These are phyloP conservation scores for Hemithea aestivaria DNA, from an alignment of 2,888 invertebrate species.

Conservation along the genomic window DNA sequence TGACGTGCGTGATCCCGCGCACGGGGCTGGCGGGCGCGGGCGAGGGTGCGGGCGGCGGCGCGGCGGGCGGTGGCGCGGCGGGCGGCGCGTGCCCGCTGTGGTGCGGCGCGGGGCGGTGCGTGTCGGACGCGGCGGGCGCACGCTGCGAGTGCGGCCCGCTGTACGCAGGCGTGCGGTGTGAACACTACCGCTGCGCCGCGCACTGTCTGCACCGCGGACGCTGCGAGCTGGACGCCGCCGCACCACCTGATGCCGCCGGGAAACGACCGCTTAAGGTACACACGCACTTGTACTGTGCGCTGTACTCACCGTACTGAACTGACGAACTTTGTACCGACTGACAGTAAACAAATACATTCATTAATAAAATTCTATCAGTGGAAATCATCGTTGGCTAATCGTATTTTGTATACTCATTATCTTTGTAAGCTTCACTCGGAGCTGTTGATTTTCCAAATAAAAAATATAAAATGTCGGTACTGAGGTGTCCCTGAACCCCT, in stretches of 20 bases:
- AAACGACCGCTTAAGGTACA: slow-evolving; percentile 72
- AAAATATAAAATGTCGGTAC: too few relatives aligned
- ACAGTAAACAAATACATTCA: too few relatives aligned
- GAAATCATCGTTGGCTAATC: too few relatives aligned
- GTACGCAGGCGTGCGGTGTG: slow-evolving; percentile 54
- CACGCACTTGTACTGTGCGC: too few relatives aligned
- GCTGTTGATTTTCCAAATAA: too few relatives aligned
- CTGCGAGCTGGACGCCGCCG: slow-evolving; percentile 31
- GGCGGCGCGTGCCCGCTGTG: slow-evolving; percentile 51
- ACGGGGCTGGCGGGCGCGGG: slow-evolving; percentile 4
- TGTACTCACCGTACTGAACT: too few relatives aligned
- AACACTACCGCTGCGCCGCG: slow-evolving; percentile 42
- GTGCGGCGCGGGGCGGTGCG: slow-evolving; percentile 53
- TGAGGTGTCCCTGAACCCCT: too few relatives aligned
- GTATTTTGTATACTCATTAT: too few relatives aligned
- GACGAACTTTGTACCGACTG: too few relatives aligned
- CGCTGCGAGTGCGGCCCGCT: too few relatives aligned
- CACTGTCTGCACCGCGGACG: slow-evolving; percentile 41
- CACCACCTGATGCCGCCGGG: slow-evolving; percentile 5
- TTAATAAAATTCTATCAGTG: too few relatives aligned
- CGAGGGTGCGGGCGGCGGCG: slow-evolving; percentile 16
- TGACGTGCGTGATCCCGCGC: slow-evolving; percentile 41
- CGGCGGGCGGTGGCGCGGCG: slow-evolving; percentile 63
- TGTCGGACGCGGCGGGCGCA: slow-evolving; percentile 55
- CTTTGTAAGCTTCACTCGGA: too few relatives aligned